Conservation (phyloP, 2,888 invertebrate genomes). For the Macropis europaea region DNA sequence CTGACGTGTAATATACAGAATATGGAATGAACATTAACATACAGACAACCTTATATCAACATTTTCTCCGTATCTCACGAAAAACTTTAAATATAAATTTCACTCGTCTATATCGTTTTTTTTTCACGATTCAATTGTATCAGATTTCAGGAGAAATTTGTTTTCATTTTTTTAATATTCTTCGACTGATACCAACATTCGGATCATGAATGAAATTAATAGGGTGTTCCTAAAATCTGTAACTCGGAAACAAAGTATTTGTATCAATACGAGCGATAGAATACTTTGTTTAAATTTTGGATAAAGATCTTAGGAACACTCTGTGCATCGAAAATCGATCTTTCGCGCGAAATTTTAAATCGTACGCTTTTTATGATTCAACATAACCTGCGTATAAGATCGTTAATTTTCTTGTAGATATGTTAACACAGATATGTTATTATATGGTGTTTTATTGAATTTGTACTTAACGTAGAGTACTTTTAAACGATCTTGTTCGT, state of each 20-base stretch:
- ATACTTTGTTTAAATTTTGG: too few species aligned
- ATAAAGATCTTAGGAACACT: too few species aligned
- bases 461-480: neutral
- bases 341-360: neutral
- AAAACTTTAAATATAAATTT: too few species aligned
- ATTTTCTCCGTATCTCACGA: too few species aligned
- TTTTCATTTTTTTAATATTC: neutral
- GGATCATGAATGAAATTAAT: neutral
- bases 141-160: too few species aligned
- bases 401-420: constrained; percentile 6
- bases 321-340: neutral
- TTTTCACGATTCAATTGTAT: too few species aligned
- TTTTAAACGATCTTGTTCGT: neutral
- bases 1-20: constrained; percentile 7
- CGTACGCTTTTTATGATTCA: neutral
- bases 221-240: too few species aligned
- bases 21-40: constrained; percentile 21
- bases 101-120: too few species aligned
- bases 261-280: too few species aligned
- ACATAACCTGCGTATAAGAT: neutral
- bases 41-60: neutral
- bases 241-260: too few species aligned
- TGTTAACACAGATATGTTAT: constrained; percentile 26
- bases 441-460: neutral
- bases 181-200: neutral